Evolutionary conservation across 1,140 invertebrate genomes (phyloP), one percentile per base, ranked within the genome.

Genomic region (Anadara kagoshimensis): DNA sequence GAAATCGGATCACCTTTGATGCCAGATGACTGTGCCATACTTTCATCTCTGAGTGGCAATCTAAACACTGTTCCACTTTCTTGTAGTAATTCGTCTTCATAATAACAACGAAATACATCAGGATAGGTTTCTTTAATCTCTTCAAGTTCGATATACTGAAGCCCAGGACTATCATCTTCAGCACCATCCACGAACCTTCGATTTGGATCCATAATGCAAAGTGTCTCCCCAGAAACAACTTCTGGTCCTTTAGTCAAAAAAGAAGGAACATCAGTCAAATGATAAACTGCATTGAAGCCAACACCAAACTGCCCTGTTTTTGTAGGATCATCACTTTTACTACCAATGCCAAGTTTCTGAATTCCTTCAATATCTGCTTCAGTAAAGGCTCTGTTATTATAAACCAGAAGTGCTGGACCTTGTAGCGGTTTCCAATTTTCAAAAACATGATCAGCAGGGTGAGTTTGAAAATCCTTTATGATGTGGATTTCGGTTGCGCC

Each of bases 251-350:
- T 71, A 36, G 83, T 86, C 22, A 85, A 59, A 66, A 88, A 87
- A 0, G 85, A 85, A 4, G 86, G 86, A 22, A 72, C 79, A 63
- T 88, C 86, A 2, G 86, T 88, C 29, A 88, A 68, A 76, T 87
- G 85, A 61, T 86, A 88, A 11, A 88, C 86, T 64, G 81, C 85
- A 78, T 88, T 88, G 67, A 88, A 88, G 5, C 86, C 86, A 44
- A 88, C 79, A n/a, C 86, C 86, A 80, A 82, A 87, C 43, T 83
- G 81, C 26, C 86, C 86, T 1, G 81, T 86, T 72, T 86, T 82
- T 11, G 76, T 58, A 22, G 78, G 65, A 62, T 85, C 83, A 0
- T 77, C 68, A 36, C 63, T 24, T 75, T 86, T 87, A 61, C 80
- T 85, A n/a, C 84, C 85, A 44, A 78, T 68, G 0, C 85, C 85